phyloP scores from a whole-genome alignment of 2,113 vertebrate species.

The Brevimyrus niger region DNA sequence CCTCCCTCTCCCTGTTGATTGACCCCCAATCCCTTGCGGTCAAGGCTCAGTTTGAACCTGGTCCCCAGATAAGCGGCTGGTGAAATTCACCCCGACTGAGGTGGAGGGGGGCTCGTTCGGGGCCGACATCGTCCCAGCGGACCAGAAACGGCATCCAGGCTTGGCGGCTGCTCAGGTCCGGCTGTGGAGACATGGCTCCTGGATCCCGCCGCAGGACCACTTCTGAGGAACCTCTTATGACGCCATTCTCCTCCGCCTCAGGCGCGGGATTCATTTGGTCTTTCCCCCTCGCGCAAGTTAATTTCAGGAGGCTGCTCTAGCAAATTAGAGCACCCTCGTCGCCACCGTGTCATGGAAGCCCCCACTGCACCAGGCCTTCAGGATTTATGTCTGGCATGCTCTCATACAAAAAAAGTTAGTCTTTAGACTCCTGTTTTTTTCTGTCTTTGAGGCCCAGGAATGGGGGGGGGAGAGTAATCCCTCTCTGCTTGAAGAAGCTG shows the following conservation, averaged over 20 bases:
- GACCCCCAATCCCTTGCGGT: neutral
- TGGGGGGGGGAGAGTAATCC: constrained; percentile 39
- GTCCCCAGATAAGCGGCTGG: constrained; percentile 13
- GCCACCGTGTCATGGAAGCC: neutral
- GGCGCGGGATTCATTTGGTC: constrained; percentile 22
- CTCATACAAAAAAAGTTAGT: constrained; percentile 56
- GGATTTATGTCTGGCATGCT: constrained; percentile 38
- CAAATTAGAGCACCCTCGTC: constrained; percentile 23
- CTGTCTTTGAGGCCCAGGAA: constrained; percentile 32
- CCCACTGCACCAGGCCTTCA: constrained; percentile 21
- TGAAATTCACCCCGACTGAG: neutral
- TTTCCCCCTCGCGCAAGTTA: constrained; percentile 8
- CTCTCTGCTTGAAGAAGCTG: constrained; percentile 42
- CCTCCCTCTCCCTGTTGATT: neutral
- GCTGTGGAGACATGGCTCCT: too few relatives aligned
- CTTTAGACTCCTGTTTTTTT: constrained; percentile 48
- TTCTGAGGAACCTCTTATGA: constrained; percentile 5
- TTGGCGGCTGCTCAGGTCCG: neutral
- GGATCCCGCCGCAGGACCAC: neutral
- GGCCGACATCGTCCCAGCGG: neutral
- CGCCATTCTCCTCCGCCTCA: constrained; percentile 3
- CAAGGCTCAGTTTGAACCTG: constrained; percentile 11
- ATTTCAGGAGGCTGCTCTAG: constrained; percentile 23
- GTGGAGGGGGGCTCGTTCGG: neutral
- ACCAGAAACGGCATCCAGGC: neutral